These are phyloP conservation scores for Sandelia bainsii DNA, from an alignment of 2,797 vertebrate species.

Conservation along the genomic window DNA sequence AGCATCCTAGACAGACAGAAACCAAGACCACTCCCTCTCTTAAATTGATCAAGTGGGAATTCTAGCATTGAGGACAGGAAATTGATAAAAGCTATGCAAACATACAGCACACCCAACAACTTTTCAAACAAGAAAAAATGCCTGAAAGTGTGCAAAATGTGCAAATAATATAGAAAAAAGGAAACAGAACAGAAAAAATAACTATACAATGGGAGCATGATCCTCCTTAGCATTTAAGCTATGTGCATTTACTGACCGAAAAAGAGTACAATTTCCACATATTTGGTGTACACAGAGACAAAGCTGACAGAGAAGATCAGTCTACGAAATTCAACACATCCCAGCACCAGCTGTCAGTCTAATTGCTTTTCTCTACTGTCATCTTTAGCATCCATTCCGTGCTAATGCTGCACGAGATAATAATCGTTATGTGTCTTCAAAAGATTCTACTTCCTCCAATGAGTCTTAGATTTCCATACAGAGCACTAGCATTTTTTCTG, in stretches of 20 bases:
- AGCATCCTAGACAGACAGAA: conserved; percentile 40
- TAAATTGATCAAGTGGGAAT: conserved; percentile 46
- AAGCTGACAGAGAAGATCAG: conserved; percentile 70
- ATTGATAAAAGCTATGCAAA: conserved; percentile 57
- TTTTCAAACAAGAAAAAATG: conserved; percentile 25
- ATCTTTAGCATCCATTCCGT: conserved; percentile 67
- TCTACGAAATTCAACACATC: conserved; percentile 55
- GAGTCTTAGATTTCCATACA: conserved; percentile 71
- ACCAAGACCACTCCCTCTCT: conserved; percentile 35
- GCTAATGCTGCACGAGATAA: conserved; percentile 69
- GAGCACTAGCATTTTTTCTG: conserved; percentile 19
- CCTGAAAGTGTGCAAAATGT: conserved; percentile 14
- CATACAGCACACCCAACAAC: conserved; percentile 25
- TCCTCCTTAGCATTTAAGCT: conserved; percentile 66
- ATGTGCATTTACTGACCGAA: conserved; percentile 40
- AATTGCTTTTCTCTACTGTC: conserved; percentile 73
- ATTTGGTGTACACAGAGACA: conserved; percentile 50
- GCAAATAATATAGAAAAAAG: conserved; percentile 28
- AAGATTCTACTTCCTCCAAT: conserved; percentile 62
- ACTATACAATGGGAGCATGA: conserved; percentile 24
- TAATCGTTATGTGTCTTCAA: conserved; percentile 46
- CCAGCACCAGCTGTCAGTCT: conserved; percentile 72
- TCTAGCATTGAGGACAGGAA: conserved; percentile 26
- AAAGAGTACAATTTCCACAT: conserved; percentile 28
- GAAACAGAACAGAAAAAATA: conserved; percentile 20